These are phyloP conservation scores for Spodoptera litura DNA, from an alignment of 1,140 invertebrate genomes.

Conservation along the genomic window DNA sequence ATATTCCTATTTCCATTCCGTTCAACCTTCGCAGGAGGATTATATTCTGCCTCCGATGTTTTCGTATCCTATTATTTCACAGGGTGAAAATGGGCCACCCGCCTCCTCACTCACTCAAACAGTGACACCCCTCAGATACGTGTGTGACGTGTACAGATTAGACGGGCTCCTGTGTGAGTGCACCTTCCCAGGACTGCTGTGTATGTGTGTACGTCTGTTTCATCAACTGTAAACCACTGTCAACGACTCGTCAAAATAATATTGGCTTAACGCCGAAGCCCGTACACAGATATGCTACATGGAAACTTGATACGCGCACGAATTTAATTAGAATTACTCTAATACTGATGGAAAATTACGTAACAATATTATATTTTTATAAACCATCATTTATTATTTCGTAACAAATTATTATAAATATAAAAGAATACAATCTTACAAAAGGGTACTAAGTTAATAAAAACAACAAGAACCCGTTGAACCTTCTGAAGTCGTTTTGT, in stretches of 20 bases:
- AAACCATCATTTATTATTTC: neutral
- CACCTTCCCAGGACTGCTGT: conserved; percentile 50
- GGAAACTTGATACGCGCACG: conserved; percentile 69
- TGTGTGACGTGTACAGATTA: conserved; percentile 55
- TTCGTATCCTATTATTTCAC: conserved; percentile 86
- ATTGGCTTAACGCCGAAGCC: conserved; percentile 76
- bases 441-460: neutral
- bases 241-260: conserved; percentile 83
- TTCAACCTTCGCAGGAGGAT: conserved; percentile 83
- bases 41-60: conserved; percentile 85
- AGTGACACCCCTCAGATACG: conserved; percentile 60
- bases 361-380: conserved; percentile 47
- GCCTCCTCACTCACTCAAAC: conserved; percentile 76
- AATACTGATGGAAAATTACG: conserved; percentile 53
- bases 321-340: conserved; percentile 70
- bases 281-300: conserved; percentile 63
- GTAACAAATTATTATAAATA: too few relatives aligned
- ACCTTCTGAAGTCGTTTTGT: neutral
- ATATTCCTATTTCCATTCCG: conserved; percentile 83
- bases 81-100: conserved; percentile 85
- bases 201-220: conserved; percentile 66
- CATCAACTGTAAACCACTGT: conserved; percentile 82
- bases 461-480: neutral
- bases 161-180: conserved; percentile 56
- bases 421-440: too few relatives aligned